A percentile compares a stretch with the other conserved stretches of the same genome.
Evolutionary conservation across 2,888 invertebrate species (phyloP).

Genomic region (Cheilosia grossa): DNA sequence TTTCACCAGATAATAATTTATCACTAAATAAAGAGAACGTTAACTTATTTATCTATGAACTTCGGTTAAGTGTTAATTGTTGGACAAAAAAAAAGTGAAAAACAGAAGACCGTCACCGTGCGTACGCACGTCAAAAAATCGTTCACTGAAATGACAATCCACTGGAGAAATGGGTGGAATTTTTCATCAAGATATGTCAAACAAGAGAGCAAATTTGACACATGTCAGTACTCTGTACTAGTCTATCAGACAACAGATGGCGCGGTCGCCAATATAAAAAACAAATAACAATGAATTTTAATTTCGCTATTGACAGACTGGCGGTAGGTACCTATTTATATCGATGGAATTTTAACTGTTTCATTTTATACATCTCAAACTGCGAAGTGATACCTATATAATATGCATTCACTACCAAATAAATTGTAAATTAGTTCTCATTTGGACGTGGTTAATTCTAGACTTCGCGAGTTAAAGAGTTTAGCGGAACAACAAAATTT

Average conservation of each 20-base stretch:
- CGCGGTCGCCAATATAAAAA: background rate
- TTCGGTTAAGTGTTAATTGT: slow-evolving; percentile 22
- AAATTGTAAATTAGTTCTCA: too few relatives aligned
- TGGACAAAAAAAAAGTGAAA: slow-evolving; percentile 34
- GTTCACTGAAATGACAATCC: slow-evolving; percentile 56
- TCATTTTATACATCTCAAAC: too few relatives aligned
- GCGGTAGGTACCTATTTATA: too few relatives aligned
- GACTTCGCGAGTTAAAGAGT: too few relatives aligned
- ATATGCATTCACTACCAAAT: too few relatives aligned
- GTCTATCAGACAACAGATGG: slow-evolving; percentile 32
- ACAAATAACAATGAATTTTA: too few relatives aligned
- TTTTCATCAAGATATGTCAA: slow-evolving; percentile 40
- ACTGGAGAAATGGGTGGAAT: slow-evolving; percentile 56
- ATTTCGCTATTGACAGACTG: too few relatives aligned
- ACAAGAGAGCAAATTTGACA: slow-evolving; percentile 1
- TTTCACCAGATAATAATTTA: slow-evolving; percentile 35
- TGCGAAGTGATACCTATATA: too few relatives aligned
- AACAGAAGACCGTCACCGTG: slow-evolving; percentile 38
- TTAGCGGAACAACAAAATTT: too few relatives aligned
- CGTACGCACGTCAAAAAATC: slow-evolving; percentile 43
- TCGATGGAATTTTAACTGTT: too few relatives aligned
- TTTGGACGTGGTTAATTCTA: too few relatives aligned
- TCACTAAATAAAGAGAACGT: slow-evolving; percentile 41
- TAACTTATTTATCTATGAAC: slow-evolving; percentile 12
- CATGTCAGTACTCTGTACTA: background rate